These are phyloP conservation scores for Martes martes DNA, from an alignment of 2,113 vertebrate genomes.

Conservation along the genomic window DNA sequence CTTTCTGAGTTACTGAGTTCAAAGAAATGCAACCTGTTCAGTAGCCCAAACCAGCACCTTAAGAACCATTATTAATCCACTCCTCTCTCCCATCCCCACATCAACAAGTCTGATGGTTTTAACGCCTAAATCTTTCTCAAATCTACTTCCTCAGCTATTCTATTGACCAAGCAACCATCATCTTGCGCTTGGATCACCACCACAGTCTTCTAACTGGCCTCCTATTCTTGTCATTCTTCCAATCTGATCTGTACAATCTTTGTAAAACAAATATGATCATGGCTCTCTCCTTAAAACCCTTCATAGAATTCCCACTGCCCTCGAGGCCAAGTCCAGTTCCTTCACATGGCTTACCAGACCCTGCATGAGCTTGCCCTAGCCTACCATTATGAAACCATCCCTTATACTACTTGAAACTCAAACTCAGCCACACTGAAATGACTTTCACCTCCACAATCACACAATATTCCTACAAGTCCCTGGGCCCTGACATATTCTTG, in stretches of 20 bases:
- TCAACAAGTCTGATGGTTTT: not conserved
- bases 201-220: not conserved
- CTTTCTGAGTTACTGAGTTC: not conserved
- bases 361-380: not conserved
- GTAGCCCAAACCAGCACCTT: not conserved
- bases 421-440: not conserved
- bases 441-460: not conserved
- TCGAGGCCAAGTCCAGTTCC: not conserved
- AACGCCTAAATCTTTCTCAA: not conserved
- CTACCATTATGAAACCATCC: not conserved
- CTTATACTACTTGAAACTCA: not conserved
- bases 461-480: not conserved
- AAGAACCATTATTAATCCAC: not conserved
- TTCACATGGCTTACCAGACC: not conserved
- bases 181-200: not conserved
- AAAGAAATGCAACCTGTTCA: not conserved
- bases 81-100: not conserved
- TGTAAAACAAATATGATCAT: not conserved
- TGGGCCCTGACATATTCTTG: not conserved
- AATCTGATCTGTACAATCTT: not conserved
- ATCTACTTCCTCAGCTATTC: not conserved
- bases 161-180: not conserved
- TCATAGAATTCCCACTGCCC: not conserved
- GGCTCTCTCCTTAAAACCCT: not conserved
- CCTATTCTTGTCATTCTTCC: not conserved